These are phyloP conservation scores for Amblyraja radiata DNA, from an alignment of 2,797 vertebrate genomes.

Conservation along the genomic window DNA sequence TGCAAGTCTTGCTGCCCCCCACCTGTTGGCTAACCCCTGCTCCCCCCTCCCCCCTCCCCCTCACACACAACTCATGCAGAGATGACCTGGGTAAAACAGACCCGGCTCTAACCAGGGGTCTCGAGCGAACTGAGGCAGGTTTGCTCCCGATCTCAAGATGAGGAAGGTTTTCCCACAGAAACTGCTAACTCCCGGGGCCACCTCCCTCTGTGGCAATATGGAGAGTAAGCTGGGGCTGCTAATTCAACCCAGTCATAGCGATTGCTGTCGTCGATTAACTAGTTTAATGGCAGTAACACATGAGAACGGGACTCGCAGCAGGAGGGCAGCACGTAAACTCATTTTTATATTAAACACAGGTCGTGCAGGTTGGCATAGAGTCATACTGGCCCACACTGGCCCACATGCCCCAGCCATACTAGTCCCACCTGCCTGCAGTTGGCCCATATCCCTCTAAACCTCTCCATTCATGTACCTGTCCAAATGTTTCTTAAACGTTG, in stretches of 20 bases:
- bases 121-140: not conserved
- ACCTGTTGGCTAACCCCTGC: constrained; percentile 44
- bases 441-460: too few relatives aligned
- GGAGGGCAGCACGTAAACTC: not conserved
- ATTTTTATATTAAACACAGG: not conserved
- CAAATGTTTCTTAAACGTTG: too few relatives aligned
- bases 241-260: not conserved
- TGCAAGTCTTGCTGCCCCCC: constrained; percentile 58
- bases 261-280: not conserved
- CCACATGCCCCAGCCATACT: too few relatives aligned
- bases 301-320: not conserved
- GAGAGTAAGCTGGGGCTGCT: not conserved
- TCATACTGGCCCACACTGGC: too few relatives aligned
- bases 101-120: too few relatives aligned
- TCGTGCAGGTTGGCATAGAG: not conserved
- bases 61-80: not conserved
- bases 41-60: too few relatives aligned
- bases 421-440: too few relatives aligned
- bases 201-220: not conserved
- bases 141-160: too few relatives aligned
- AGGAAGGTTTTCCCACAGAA: not conserved
- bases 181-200: not conserved
- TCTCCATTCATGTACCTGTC: too few relatives aligned
- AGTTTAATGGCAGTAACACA: not conserved
- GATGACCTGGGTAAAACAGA: not conserved